A percentile compares a stretch with the other conserved stretches of the same genome.
phyloP scores from a whole-genome alignment of 2,888 invertebrate species.

The Sipha maydis region DNA sequence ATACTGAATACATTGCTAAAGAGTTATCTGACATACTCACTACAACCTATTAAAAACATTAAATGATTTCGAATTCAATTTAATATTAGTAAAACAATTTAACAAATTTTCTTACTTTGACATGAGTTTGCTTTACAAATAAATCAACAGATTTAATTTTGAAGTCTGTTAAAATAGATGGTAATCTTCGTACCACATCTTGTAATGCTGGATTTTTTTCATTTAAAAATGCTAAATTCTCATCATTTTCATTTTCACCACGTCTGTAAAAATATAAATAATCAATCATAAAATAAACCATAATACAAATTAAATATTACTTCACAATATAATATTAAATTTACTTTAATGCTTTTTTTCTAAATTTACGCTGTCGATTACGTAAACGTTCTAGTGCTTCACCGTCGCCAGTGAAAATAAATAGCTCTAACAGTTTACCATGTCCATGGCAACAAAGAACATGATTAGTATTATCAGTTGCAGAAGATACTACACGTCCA shows the following conservation, averaged over 20 bases:
- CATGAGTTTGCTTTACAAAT: conserved; percentile 27
- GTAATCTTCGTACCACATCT: conserved; percentile 38
- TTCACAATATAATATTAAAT: background rate
- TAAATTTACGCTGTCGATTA: conserved; percentile 56
- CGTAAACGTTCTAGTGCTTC: conserved; percentile 44
- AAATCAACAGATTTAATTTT: conserved; percentile 51
- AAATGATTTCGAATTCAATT: background rate
- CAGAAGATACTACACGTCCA: conserved; percentile 82
- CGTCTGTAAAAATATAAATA: conserved; percentile 13
- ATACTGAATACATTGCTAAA: conserved; percentile 76
- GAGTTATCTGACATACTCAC: conserved; percentile 79
- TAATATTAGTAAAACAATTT: background rate
- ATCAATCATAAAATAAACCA: background rate
- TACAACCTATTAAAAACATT: conserved; percentile 69
- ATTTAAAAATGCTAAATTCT: conserved; percentile 46
- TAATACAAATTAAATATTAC: background rate
- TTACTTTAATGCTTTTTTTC: conserved; percentile 47
- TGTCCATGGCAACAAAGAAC: conserved; percentile 75
- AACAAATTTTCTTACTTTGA: conserved; percentile 70
- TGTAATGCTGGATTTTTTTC: conserved; percentile 41
- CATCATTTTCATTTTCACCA: conserved; percentile 10
- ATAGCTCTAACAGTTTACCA: conserved; percentile 39
- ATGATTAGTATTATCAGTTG: conserved; percentile 77
- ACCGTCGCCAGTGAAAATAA: conserved; percentile 20
- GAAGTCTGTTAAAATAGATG: conserved; percentile 43